Evolutionary conservation across 2,888 invertebrate species (phyloP).

Genomic region (Orthosia cruda): DNA sequence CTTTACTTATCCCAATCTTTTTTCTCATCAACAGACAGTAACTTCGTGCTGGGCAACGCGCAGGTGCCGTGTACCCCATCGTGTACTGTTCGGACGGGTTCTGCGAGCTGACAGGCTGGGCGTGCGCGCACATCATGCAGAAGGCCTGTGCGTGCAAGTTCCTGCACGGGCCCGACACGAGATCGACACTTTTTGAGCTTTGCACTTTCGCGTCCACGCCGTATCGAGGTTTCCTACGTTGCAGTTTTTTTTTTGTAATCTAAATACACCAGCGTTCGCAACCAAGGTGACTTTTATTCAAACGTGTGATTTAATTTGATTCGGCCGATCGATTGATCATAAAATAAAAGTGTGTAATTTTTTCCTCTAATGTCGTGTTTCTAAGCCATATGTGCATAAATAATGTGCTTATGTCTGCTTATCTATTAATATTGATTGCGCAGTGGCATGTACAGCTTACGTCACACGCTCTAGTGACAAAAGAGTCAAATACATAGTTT

Average conservation of each 20-base stretch:
- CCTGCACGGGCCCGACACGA: conserved; percentile 97
- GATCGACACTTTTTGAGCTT: conserved; percentile 75
- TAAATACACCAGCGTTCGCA: conserved; percentile 3
- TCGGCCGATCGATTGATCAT: conserved; percentile 12
- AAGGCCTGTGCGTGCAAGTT: conserved; percentile 99
- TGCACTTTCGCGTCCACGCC: conserved; percentile 27
- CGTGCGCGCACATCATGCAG: conserved; percentile 99
- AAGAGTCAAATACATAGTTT: neutral
- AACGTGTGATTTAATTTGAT: conserved; percentile 22
- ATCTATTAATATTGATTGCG: conserved; percentile 29
- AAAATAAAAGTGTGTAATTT: conserved; percentile 7
- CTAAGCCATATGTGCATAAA: conserved; percentile 35
- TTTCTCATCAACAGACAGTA: conserved; percentile 95
- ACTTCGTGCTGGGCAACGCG: conserved; percentile 98
- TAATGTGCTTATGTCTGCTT: neutral
- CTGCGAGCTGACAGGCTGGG: conserved; percentile 98
- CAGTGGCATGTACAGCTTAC: conserved; percentile 15
- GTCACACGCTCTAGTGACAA: conserved; percentile 23
- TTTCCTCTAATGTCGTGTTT: conserved; percentile 12
- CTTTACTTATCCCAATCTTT: neutral
- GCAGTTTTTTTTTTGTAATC: conserved; percentile 28
- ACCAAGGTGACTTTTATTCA: conserved; percentile 1
- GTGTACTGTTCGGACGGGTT: conserved; percentile 99
- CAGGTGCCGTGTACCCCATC: conserved; percentile 98
- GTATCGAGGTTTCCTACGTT: conserved; percentile 13